Percentiles rank a stretch among this genome's conserved stretches.
phyloP scores from a whole-genome alignment of 2,797 vertebrate species.

The Limnodromus scolopaceus region DNA sequence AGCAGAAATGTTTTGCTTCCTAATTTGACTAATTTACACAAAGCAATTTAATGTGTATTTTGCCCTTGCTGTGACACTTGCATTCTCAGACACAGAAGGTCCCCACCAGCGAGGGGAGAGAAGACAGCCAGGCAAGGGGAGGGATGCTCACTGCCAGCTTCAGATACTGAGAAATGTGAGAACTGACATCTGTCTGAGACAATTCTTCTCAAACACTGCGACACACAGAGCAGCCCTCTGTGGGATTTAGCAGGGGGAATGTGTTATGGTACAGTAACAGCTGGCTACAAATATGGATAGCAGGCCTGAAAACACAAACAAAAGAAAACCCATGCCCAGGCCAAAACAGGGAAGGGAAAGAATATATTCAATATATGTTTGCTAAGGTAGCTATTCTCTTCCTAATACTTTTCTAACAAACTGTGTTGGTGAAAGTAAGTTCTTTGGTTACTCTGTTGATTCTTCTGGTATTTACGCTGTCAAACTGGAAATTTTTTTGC shows the following conservation, averaged over 20 bases:
- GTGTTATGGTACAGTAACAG: not conserved
- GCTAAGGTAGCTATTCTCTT: not conserved
- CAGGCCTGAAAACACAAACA: not conserved
- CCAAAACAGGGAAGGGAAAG: not conserved
- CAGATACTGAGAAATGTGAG: not conserved
- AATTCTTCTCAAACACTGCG: not conserved
- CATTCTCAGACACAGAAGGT: not conserved
- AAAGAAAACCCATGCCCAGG: not conserved
- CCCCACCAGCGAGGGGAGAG: not conserved
- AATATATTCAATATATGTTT: not conserved
- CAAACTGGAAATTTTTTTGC: not conserved
- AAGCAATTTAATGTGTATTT: not conserved
- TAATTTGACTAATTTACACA: constrained; percentile 45
- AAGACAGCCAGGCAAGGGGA: not conserved
- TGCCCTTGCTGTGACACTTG: constrained; percentile 1
- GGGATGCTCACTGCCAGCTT: not conserved
- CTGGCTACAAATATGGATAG: not conserved
- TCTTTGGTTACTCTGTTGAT: not conserved
- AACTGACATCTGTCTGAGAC: not conserved
- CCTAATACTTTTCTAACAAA: not conserved
- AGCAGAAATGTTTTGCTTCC: constrained; percentile 20
- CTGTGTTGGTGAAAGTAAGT: not conserved
- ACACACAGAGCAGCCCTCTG: not conserved
- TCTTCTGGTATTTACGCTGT: not conserved
- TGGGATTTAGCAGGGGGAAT: not conserved